Conservation (phyloP, 2,797 vertebrate genomes). For the Varecia variegata region DNA sequence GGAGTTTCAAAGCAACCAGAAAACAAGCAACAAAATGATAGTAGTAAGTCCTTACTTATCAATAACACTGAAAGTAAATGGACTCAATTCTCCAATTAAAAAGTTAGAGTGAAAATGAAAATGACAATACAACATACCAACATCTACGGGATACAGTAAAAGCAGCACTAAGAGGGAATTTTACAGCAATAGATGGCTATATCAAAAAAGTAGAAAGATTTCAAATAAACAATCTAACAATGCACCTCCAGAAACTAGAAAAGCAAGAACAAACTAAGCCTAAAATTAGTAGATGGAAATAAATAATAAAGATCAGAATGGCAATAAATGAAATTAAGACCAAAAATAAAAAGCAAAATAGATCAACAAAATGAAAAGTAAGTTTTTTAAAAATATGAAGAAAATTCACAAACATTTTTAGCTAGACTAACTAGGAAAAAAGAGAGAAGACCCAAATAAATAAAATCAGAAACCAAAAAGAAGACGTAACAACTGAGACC, state of each 20-base stretch:
- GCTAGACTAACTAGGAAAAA: not conserved
- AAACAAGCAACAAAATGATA: not conserved
- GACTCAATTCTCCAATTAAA: not conserved
- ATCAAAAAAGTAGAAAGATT: not conserved
- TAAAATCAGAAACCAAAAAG: not conserved
- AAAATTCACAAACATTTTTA: not conserved
- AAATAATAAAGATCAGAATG: not conserved
- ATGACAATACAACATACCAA: not conserved
- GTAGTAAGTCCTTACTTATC: not conserved
- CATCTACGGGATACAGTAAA: not conserved
- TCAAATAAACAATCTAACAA: not conserved
- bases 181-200: not conserved
- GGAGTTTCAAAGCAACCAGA: not conserved
- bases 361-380: not conserved
- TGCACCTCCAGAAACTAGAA: not conserved
- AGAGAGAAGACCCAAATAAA: not conserved
- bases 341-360: not conserved
- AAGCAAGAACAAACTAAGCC: not conserved
- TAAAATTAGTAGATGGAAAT: not conserved
- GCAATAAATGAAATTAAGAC: not conserved
- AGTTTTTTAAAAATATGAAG: not conserved
- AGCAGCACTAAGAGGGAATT: not conserved
- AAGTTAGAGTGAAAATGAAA: not conserved
- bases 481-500: not conserved
- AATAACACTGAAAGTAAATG: not conserved